Evolutionary conservation across 2,888 invertebrate genomes (phyloP).

Genomic region (Leptopterna dolabrata): DNA sequence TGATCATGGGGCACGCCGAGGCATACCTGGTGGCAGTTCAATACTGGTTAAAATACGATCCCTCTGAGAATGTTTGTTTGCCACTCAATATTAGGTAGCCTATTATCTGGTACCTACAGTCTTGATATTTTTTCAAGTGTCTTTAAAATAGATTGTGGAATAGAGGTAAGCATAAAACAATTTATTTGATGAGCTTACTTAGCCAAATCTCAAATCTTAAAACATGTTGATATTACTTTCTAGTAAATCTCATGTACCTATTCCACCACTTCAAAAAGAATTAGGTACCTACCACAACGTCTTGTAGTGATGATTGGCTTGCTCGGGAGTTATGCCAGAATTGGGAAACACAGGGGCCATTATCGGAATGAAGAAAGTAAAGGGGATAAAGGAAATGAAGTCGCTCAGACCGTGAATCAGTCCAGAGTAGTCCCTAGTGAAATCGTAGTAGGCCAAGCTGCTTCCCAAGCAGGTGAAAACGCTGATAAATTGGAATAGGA

Average conservation of each 20-base stretch:
- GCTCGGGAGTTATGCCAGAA: background rate
- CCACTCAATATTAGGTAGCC: no score
- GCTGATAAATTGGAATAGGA: background rate
- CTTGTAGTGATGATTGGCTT: background rate
- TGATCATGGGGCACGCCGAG: background rate
- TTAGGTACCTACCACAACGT: background rate
- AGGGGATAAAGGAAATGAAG: constrained; percentile 28
- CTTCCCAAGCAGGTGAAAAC: constrained; percentile 28
- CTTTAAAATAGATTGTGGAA: no score
- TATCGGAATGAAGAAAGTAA: constrained; percentile 8
- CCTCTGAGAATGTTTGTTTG: no score
- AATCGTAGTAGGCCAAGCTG: constrained; percentile 22
- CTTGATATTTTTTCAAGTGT: no score
- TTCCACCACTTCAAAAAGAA: no score
- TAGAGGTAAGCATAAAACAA: no score
- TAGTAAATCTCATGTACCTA: no score
- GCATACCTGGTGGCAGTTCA: background rate
- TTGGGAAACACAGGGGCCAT: background rate
- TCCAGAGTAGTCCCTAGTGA: constrained; percentile 30
- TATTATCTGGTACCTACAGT: no score
- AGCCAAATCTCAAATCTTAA: no score
- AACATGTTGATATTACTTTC: no score
- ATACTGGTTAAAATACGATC: no score
- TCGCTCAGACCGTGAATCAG: constrained; percentile 22
- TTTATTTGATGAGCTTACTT: no score